phyloP scores from a whole-genome alignment of 2,888 invertebrate genomes.

The Phrixothrix hirtus region DNA sequence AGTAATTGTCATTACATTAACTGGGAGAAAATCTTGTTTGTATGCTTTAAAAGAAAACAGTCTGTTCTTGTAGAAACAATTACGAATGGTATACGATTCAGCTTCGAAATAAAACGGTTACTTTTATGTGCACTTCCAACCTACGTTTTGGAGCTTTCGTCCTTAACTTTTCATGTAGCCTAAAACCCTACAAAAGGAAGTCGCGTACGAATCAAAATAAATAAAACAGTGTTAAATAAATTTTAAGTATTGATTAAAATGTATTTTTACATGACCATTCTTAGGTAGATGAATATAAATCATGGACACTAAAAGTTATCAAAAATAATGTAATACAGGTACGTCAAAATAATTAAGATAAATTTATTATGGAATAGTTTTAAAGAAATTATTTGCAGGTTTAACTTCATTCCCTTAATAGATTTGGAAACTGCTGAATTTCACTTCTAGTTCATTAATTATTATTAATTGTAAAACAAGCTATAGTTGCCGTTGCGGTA shows the following conservation, averaged over 20 bases:
- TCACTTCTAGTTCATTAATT: no score
- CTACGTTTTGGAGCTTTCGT: slow-evolving; percentile 10
- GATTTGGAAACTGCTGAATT: no score
- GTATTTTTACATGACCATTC: no score
- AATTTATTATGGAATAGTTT: no score
- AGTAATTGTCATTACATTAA: slow-evolving; percentile 5
- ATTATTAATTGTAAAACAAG: no score
- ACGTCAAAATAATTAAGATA: no score
- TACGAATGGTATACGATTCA: slow-evolving; percentile 12
- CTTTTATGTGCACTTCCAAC: slow-evolving; percentile 10
- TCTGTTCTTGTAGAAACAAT: slow-evolving; percentile 8
- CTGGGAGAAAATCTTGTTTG: slow-evolving; percentile 7
- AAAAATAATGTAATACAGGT: no score
- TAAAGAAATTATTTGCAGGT: no score
- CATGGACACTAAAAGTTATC: no score
- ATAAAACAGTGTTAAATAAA: slow-evolving; percentile 23
- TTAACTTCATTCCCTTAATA: no score
- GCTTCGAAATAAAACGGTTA: slow-evolving; percentile 12
- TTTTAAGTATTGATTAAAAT: background rate
- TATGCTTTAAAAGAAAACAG: slow-evolving; percentile 8
- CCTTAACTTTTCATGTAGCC: slow-evolving; percentile 1
- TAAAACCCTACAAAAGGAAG: background rate
- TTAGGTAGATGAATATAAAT: no score
- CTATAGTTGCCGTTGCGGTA: no score
- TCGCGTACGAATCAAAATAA: slow-evolving; percentile 7